phyloP scores from a whole-genome alignment of 1,140 invertebrate species.

The Agrilus planipennis region DNA sequence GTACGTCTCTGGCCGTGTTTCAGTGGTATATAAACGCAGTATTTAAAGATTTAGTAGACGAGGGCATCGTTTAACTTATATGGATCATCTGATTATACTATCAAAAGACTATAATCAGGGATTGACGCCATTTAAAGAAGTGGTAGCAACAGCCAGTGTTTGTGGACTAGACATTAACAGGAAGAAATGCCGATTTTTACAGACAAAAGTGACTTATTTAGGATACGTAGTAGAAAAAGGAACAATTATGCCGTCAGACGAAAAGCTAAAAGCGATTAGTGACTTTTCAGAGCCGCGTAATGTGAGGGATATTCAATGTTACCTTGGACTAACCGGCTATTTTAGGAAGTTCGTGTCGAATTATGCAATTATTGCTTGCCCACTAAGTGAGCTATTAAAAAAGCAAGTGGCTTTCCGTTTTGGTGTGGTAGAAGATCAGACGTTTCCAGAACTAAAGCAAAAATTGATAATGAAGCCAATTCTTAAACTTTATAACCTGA shows the following conservation, averaged over 20 bases:
- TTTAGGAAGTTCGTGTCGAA: slow-evolving; percentile 28
- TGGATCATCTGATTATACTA: no score
- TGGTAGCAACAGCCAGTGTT: no score
- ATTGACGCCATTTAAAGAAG: no score
- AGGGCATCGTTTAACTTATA: no score
- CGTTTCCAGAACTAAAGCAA: slow-evolving; percentile 7
- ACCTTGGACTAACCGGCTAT: slow-evolving; percentile 9
- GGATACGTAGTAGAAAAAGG: not conserved
- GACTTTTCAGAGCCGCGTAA: slow-evolving; percentile 1
- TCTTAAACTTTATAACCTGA: slow-evolving; percentile 26
- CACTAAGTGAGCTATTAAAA: slow-evolving; percentile 21
- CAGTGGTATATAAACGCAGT: slow-evolving; percentile 15
- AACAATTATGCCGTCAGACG: not conserved
- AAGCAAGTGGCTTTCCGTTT: slow-evolving; percentile 20
- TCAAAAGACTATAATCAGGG: no score
- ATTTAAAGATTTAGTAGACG: slow-evolving; percentile 13
- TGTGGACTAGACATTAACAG: no score
- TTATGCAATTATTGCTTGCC: slow-evolving; percentile 21
- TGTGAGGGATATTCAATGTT: slow-evolving; percentile 1
- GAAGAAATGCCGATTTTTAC: no score
- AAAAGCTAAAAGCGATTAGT: not conserved
- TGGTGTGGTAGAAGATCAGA: slow-evolving; percentile 3
- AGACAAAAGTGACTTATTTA: not conserved
- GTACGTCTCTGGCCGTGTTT: slow-evolving; percentile 24
- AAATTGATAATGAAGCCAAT: slow-evolving; percentile 15